Conservation (phyloP, 2,888 invertebrate genomes). For the Amorpha juglandis region DNA sequence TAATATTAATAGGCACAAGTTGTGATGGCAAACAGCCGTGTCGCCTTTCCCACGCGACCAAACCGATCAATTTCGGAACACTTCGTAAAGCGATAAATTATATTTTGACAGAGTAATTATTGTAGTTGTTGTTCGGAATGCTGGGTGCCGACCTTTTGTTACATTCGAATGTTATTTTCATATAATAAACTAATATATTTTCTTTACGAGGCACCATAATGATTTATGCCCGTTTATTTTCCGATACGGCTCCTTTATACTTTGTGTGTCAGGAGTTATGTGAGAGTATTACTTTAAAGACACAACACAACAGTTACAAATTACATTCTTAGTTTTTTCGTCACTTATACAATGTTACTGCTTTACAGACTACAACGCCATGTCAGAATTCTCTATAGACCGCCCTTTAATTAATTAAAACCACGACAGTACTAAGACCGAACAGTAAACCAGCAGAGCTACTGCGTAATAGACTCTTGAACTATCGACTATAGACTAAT, state of each 20-base stretch:
- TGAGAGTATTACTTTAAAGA: no score
- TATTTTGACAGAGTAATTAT: slow-evolving; percentile 32
- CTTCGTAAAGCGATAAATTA: slow-evolving; percentile 30
- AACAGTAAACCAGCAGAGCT: no score
- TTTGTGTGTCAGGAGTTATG: no score
- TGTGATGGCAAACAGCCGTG: neutral
- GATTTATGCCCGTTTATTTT: neutral
- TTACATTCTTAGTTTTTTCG: no score
- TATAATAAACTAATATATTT: slow-evolving; percentile 1
- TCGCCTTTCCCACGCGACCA: slow-evolving; percentile 5
- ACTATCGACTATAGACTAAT: no score
- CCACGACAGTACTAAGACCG: no score
- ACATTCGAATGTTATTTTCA: neutral
- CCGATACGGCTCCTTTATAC: neutral
- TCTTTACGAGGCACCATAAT: neutral
- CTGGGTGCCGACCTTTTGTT: slow-evolving; percentile 5
- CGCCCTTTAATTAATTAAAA: no score
- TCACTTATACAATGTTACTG: no score
- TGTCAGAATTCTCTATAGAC: no score
- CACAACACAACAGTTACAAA: no score
- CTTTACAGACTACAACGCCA: no score
- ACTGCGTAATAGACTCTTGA: no score
- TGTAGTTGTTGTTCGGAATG: slow-evolving; percentile 28
- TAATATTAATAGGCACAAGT: neutral
- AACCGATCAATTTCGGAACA: neutral